Evolutionary conservation across 92 coral and sea anemone species (phyloP).

Genomic region (Scolanthus callimorphus): DNA sequence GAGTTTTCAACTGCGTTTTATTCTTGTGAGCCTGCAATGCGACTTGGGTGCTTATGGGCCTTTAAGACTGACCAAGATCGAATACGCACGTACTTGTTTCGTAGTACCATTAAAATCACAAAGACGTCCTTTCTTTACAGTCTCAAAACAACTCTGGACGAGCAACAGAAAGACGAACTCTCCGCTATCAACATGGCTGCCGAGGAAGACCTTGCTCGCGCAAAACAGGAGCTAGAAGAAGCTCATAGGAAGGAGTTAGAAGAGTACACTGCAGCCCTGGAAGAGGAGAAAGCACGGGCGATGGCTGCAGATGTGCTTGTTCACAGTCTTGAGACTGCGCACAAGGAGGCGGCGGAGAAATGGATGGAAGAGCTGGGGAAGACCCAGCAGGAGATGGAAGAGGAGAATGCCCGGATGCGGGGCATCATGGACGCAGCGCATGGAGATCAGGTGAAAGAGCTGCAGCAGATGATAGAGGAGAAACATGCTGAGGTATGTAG

Average conservation of each 20-base stretch:
- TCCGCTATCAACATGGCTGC: conserved; percentile 69
- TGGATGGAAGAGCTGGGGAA: too few species aligned
- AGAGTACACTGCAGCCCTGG: conserved; percentile 46
- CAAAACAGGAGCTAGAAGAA: conserved; percentile 76
- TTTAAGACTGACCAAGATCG: too few species aligned
- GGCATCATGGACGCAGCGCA: conserved; percentile 75
- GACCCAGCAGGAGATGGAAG: conserved; percentile 44
- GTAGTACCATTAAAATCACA: too few species aligned
- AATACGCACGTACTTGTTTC: too few species aligned
- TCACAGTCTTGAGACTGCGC: conserved; percentile 60
- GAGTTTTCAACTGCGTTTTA: too few species aligned
- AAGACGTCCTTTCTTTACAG: too few species aligned
- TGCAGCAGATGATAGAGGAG: conserved; percentile 57
- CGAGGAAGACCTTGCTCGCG: conserved; percentile 71
- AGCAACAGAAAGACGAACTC: conserved; percentile 61
- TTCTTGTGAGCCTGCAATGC: too few species aligned
- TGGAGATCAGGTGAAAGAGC: conserved; percentile 69
- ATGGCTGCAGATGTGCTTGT: conserved; percentile 64
- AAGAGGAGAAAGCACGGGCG: conserved; percentile 69
- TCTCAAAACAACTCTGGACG: conserved; percentile 48
- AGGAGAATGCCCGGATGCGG: conserved; percentile 35
- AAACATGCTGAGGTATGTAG: conserved; percentile 51
- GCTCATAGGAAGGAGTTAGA: conserved; percentile 77
- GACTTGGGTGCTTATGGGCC: too few species aligned
- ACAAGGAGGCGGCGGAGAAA: conserved; percentile 58